These are phyloP conservation scores for Carposina sasakii DNA, from an alignment of 1,140 invertebrate genomes.

Conservation along the genomic window DNA sequence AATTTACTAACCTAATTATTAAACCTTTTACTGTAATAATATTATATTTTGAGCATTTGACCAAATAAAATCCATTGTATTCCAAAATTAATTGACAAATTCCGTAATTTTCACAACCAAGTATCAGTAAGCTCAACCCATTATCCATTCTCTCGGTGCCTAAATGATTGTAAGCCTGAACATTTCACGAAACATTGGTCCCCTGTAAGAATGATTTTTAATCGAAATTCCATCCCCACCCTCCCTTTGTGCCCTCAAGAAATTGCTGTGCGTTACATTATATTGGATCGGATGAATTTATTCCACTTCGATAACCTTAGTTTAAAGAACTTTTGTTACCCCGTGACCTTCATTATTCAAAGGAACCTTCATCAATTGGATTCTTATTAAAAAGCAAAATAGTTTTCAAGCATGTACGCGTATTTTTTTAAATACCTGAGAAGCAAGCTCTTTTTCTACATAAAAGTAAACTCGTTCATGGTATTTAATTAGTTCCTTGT, in stretches of 20 bases:
- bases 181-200: conserved; percentile 50
- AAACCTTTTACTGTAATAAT: no score
- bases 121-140: no score
- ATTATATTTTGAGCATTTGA: no score
- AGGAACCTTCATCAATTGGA: no score
- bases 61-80: no score
- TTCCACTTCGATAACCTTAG: conserved; percentile 32
- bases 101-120: no score
- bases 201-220: conserved; percentile 58
- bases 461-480: not conserved
- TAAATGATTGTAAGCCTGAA: conserved; percentile 44
- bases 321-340: conserved; percentile 26
- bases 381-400: no score
- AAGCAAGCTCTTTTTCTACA: not conserved
- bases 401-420: no score
- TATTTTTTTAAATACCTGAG: not conserved
- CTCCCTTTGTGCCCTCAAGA: conserved; percentile 43
- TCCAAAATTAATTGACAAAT: no score
- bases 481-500: not conserved
- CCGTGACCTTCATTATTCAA: not conserved
- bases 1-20: no score
- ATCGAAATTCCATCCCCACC: conserved; percentile 58
- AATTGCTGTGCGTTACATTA: conserved; percentile 41
- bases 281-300: conserved; percentile 39
- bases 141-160: no score